Conservation (phyloP, 2,888 invertebrate genomes). For the Euclidia mi region DNA sequence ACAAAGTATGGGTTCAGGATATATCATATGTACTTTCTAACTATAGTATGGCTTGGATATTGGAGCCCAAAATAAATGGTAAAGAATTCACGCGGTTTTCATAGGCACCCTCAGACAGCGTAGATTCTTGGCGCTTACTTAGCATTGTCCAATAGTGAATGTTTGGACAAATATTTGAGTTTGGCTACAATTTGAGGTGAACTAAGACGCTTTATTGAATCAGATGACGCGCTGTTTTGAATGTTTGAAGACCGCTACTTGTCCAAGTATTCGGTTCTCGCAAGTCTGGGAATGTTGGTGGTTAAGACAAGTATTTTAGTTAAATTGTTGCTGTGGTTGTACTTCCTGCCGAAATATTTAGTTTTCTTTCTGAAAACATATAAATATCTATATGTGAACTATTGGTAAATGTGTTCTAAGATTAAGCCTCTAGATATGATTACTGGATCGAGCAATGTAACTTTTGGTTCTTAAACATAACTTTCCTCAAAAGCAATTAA, state of each 20-base stretch:
- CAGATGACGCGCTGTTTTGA: slow-evolving; percentile 56
- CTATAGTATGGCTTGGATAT: too few relatives aligned
- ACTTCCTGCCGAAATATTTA: background rate
- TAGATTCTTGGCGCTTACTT: slow-evolving; percentile 59
- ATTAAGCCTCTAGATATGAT: too few relatives aligned
- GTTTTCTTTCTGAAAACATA: background rate
- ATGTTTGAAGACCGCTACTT: slow-evolving; percentile 42
- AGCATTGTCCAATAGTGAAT: slow-evolving; percentile 58
- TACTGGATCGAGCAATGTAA: too few relatives aligned
- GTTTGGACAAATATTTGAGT: slow-evolving; percentile 59
- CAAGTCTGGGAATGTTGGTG: background rate
- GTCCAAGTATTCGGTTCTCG: background rate
- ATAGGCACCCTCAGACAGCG: slow-evolving; percentile 32
- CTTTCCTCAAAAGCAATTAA: too few relatives aligned
- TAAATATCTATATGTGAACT: too few relatives aligned
- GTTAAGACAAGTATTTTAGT: background rate
- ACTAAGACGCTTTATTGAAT: slow-evolving; percentile 53
- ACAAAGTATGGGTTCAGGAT: too few relatives aligned
- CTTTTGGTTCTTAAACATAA: too few relatives aligned
- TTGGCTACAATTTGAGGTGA: slow-evolving; percentile 56
- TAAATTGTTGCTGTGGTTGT: background rate
- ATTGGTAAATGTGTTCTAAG: too few relatives aligned
- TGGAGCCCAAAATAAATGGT: too few relatives aligned
- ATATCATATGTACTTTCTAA: too few relatives aligned
- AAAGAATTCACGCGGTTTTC: slow-evolving; percentile 1